Percentiles rank a stretch among this genome's conserved stretches.
phyloP scores from a whole-genome alignment of 2,888 invertebrate genomes.

The Pardosa pseudoannulata region DNA sequence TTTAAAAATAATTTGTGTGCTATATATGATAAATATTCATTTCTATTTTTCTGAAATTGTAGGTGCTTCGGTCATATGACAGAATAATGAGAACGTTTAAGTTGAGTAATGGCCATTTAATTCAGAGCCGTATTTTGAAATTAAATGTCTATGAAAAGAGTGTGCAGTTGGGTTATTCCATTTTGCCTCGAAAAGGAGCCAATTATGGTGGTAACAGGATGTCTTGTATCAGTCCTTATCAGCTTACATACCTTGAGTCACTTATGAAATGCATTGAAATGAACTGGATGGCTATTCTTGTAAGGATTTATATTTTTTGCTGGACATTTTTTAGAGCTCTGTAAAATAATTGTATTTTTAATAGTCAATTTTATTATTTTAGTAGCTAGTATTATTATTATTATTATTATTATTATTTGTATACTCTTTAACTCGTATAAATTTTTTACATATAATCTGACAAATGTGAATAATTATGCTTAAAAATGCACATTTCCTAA shows the following conservation, averaged over 20 bases:
- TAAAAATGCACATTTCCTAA: no score
- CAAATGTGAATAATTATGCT: no score
- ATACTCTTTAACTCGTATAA: no score
- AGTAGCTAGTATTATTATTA: no score
- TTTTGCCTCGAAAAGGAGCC: constrained; percentile 73
- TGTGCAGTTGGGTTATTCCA: constrained; percentile 77
- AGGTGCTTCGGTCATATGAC: constrained; percentile 76
- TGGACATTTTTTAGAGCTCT: no score
- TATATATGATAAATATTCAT: no score
- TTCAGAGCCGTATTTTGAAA: constrained; percentile 25
- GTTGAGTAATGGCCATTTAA: background rate
- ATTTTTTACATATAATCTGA: no score
- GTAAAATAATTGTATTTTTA: no score
- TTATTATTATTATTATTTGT: no score
- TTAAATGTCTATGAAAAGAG: constrained; percentile 73
- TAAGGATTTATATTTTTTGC: constrained; percentile 78
- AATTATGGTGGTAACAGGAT: background rate
- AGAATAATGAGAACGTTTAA: constrained; percentile 78
- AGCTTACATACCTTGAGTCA: constrained; percentile 83
- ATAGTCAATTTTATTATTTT: no score
- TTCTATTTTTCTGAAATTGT: constrained; percentile 40
- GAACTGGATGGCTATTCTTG: constrained; percentile 94
- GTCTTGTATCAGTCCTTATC: constrained; percentile 77
- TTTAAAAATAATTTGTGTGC: no score
- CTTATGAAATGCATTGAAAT: constrained; percentile 90